Base-by-base conservation (phyloP, 2,797 vertebrate genomes). In the Chromis chromis region DNA sequence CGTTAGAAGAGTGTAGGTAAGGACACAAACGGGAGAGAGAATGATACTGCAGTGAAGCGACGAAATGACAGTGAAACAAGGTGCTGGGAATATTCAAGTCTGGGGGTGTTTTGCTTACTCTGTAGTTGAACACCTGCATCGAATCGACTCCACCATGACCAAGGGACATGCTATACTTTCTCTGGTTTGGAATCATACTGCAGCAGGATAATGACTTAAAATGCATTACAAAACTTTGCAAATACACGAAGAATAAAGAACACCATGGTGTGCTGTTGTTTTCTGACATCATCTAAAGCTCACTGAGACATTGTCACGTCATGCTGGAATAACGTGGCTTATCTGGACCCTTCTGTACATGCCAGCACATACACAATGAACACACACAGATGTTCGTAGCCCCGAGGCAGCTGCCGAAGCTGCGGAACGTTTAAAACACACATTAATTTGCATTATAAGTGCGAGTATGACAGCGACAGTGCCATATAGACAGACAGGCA, bases 401-500 rank as follows among this genome's bases (percentile, higher is more conserved):
- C 67, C 63, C 59, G 4, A 36, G 57, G 76, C 70, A 74, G 60
- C 79, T 76, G 74, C 48, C 2, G n/a, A 40, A 49, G 69, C 57
- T 4, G 12, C 62, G 39, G 16, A 24, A n/a, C 48, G 39, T 69
- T 70, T 39, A 46, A 52, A 72, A 63, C 46, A 48, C 66, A 68
- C 70, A 73, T 83, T 77, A 79, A 63, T 67, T 52, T 25, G 25
- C 57, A 56, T 63, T 50, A 48, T 46, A 46, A 76, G 71, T 6
- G 14, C 21, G 21, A 44, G 27, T 65, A 40, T 59, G 79, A 66
- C 73, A 72, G 76, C 7, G 5, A 22, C 44, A 3, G 40, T 42
- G 46, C 65, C 17, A 22, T 33, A 62, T 31, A 49, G 39, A 77
- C 28, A 72, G 73, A 79, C 64, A 62, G 54, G 61, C 82, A 85